phyloP scores from a whole-genome alignment of 2,113 vertebrate genomes.

The Cyprinodon brontotheroides region DNA sequence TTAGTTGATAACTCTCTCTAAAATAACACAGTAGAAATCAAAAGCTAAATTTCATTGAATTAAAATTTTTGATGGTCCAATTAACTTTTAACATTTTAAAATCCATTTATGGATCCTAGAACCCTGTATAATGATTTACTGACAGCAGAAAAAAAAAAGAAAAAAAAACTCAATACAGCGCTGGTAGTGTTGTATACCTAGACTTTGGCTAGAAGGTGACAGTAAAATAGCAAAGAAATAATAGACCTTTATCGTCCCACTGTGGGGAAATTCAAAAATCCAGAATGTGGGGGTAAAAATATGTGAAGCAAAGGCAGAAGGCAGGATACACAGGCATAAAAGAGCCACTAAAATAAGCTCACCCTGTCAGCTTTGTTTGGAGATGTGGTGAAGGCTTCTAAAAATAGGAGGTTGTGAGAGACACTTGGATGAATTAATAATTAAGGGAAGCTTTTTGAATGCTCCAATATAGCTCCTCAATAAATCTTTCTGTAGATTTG shows the following conservation, averaged over 20 bases:
- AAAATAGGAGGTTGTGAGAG: slow-evolving; percentile 71
- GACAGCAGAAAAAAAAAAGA: slow-evolving; percentile 22
- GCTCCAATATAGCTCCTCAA: slow-evolving; percentile 30
- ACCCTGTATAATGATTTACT: slow-evolving; percentile 37
- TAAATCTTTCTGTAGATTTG: slow-evolving; percentile 13
- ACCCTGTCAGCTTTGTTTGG: slow-evolving; percentile 31
- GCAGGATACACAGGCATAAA: neutral
- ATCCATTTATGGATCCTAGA: slow-evolving; percentile 59
- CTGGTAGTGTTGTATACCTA: slow-evolving; percentile 1
- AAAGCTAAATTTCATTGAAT: slow-evolving; percentile 33
- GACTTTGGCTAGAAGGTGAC: slow-evolving; percentile 14
- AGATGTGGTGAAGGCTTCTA: slow-evolving; percentile 63
- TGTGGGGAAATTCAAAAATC: too few relatives aligned
- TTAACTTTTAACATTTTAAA: slow-evolving; percentile 32
- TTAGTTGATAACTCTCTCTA: neutral
- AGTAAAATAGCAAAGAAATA: slow-evolving; percentile 12
- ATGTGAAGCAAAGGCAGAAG: neutral
- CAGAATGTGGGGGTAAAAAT: too few relatives aligned
- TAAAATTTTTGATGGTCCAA: slow-evolving; percentile 22
- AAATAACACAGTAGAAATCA: slow-evolving; percentile 23
- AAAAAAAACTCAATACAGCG: slow-evolving; percentile 43
- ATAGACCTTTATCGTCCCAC: neutral
- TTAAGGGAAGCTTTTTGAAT: slow-evolving; percentile 39
- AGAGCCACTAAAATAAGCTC: slow-evolving; percentile 20
- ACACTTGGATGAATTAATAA: slow-evolving; percentile 75